Evolutionary conservation across 35 echinoderm and acorn worm genomes (phyloP), one percentile per base, ranked within the genome.

Genomic region (Strongylocentrotus purpuratus): DNA sequence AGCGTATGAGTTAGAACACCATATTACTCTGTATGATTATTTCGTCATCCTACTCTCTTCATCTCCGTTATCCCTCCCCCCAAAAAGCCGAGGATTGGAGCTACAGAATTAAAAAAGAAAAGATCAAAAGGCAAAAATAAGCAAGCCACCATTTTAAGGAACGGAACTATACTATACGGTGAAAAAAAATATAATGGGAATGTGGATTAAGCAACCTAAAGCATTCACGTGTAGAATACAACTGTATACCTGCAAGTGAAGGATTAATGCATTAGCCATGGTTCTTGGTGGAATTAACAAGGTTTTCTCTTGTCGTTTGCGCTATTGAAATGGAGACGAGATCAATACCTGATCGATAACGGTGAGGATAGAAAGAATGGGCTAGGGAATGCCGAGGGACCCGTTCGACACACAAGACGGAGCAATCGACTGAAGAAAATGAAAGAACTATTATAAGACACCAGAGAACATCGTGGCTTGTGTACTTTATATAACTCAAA

Each of bases 251-350:
- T n/a, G 65, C 4, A 28, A 4, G 52, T 7, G 65, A 78, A 78
- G 65, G 65, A 78, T 78, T 78, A 78, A 78, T 78, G 65, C 65
- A 78, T 78, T 78, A 78, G 65, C 65, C 18, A 78, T 78, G 28
- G 65, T 78, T 78, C 65, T 78, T 28, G 65, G 22, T 22, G 65
- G 65, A n/a, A 78, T 78, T 78, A 78, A 78, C 65, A 78, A 78
- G 65, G 65, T 78, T 28, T 18, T 3, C 65, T 78, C 20, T 78
- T 7, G 65, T n/a, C 20, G 65, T 78, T 78, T 78, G 65, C 65
- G 65, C 65, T 18, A 78, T 78, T 78, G 65, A 28, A 78, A 78
- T 78, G 22, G 65, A n/a, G 22, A 7, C 15, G 65, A 28, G 65
- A 78, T 78, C 65, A 7, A 78, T 78, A 78, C 22, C 28, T 78